Evolutionary conservation across 92 coral and sea anemone species (phyloP), one percentile per base, ranked within the genome.

Genomic region (Pocillopora meandrina): DNA sequence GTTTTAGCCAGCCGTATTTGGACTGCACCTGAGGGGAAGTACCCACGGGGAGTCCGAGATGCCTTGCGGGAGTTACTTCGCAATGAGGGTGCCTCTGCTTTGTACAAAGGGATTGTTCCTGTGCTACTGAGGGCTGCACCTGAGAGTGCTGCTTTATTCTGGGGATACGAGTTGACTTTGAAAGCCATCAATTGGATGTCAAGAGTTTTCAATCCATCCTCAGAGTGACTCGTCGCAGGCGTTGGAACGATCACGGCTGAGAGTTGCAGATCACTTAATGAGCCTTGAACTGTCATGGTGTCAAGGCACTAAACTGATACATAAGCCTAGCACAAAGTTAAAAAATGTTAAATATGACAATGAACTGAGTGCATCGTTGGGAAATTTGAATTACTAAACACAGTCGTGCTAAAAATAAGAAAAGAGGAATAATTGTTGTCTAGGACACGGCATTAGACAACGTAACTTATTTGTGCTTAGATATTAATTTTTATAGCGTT

Each of bases 111-210:
- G 17, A 73, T 92, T 69, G 90, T 86, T 18, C 98, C 98, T 3
- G 95, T 92, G 15, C 31, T 95, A 76, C 73, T 92, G 14, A 87
- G 94, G 74, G 98, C 98, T 68, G 92, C 92, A 3, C 95, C 96
- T 0, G 95, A 90, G 2, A 86, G 90, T 75, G 97, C 97, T 65
- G 97, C 93, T 75, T 74, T 92, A 2, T 94, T 91, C 74, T 82
- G 84, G 64, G 98, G 98, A 61, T 95, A 91, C 81, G 98, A 95
- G 80, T 79, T 92, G 74, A 88, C 95, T 14, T 78, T 95, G 93
- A 91, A 90, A 79, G 73, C 90, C 34, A 85, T 95, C 73, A 92
- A 92, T 79, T 93, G 96, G 97, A 60, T 83, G 60, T 76, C 85
- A 18, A 81, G 77, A 20, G 21, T 19, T 35, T 71, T 69, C 11